Conservation (phyloP, 2,888 invertebrate species). For the Orchestes rusci region DNA sequence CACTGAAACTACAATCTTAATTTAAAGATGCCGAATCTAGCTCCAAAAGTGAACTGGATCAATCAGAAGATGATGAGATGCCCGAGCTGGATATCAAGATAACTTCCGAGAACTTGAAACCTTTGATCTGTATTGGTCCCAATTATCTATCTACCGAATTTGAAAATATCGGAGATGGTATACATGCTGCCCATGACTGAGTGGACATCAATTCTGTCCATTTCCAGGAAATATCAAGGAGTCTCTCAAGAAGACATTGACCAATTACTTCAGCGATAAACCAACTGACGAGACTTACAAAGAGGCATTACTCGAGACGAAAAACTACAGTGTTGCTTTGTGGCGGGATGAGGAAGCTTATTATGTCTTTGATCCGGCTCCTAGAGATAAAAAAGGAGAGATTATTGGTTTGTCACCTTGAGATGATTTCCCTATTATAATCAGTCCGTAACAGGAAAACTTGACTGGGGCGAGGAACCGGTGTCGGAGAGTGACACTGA, state of each 20-base stretch:
- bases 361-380: conserved; percentile 40
- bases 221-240: conserved; percentile 27
- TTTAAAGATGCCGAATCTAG: conserved; percentile 10
- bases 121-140: conserved; percentile 38
- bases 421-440: neutral
- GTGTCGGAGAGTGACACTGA: neutral
- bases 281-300: conserved; percentile 21
- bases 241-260: conserved; percentile 26
- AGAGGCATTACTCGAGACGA: conserved; percentile 34
- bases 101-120: conserved; percentile 34
- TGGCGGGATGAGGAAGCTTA: conserved; percentile 37
- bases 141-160: conserved; percentile 35
- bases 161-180: conserved; percentile 27
- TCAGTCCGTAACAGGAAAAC: neutral
- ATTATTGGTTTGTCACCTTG: too few relatives aligned
- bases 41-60: neutral
- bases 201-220: neutral
- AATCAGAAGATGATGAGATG: conserved; percentile 22
- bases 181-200: too few relatives aligned
- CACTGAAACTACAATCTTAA: too few relatives aligned
- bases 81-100: conserved; percentile 27
- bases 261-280: conserved; percentile 23
- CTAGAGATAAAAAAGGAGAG: conserved; percentile 37
- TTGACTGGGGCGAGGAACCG: neutral
- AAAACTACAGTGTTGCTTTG: conserved; percentile 34